These are phyloP conservation scores for Pogonognathellus flavescens DNA, from an alignment of 1,140 invertebrate genomes.

Conservation along the genomic window DNA sequence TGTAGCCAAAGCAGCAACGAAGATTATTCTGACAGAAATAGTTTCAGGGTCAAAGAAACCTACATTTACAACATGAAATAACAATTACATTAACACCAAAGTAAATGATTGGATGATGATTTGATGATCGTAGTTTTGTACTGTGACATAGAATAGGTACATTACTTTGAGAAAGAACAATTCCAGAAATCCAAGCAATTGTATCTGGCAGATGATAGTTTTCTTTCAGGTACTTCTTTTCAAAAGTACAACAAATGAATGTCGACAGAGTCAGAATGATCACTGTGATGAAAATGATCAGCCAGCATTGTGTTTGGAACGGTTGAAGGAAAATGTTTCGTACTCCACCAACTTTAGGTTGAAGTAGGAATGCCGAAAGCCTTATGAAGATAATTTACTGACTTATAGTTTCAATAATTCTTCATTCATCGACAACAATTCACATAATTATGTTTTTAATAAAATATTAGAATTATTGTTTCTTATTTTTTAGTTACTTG, in stretches of 20 bases:
- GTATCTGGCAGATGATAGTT: background rate
- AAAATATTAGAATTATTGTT: no score
- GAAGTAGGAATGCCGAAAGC: background rate
- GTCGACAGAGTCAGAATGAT: background rate
- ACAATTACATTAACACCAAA: no score
- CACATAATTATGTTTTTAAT: background rate
- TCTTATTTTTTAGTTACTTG: no score
- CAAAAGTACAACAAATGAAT: background rate
- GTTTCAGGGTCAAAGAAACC: background rate
- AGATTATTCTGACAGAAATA: background rate
- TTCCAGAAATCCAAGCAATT: constrained; percentile 5
- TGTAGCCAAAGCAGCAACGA: background rate
- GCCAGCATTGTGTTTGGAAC: background rate
- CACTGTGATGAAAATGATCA: background rate
- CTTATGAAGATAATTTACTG: background rate
- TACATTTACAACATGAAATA: no score
- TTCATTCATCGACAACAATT: background rate
- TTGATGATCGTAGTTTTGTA: no score
- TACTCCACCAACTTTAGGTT: constrained; percentile 5
- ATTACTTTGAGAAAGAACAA: constrained; percentile 10
- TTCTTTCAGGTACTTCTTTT: background rate
- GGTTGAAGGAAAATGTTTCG: constrained; percentile 9
- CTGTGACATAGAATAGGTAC: no score
- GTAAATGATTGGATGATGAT: no score
- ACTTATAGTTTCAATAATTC: background rate